Conservation (phyloP, 2,888 invertebrate genomes). For the Iphiclides podalirius region DNA sequence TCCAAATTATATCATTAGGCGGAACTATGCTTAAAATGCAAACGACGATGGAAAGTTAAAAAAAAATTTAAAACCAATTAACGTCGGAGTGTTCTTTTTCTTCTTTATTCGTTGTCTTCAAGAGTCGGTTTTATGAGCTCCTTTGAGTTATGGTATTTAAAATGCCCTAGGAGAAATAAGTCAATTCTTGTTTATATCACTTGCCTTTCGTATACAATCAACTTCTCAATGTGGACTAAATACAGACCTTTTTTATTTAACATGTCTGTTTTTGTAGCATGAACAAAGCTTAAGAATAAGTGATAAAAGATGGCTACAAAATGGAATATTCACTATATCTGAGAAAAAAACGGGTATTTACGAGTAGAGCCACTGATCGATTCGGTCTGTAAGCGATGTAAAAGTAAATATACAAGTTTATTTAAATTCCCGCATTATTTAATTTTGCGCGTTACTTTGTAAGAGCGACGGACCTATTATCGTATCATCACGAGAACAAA, state of each 20-base stretch:
- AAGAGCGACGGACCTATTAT: not conserved
- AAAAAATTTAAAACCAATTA: conserved; percentile 3
- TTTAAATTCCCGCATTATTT: no score
- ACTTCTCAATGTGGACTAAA: no score
- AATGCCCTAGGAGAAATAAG: conserved; percentile 8
- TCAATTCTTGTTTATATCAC: conserved; percentile 13
- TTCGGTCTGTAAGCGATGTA: no score
- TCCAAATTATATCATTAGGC: not conserved
- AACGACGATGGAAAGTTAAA: not conserved
- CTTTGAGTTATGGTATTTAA: conserved; percentile 10
- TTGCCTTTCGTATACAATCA: conserved; percentile 7
- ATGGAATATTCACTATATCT: no score
- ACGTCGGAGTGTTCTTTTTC: not conserved
- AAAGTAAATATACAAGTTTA: no score
- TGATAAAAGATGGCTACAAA: no score
- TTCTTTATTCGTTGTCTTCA: not conserved
- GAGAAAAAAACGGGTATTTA: no score
- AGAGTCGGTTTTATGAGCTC: conserved; percentile 8
- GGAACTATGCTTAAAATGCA: not conserved
- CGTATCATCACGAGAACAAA: conserved; percentile 3
- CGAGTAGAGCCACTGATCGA: no score
- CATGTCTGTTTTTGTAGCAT: not conserved
- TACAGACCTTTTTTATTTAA: no score
- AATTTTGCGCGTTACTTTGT: no score
- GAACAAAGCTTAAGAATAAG: not conserved